These are phyloP conservation scores for Phycodurus eques DNA, from an alignment of 2,113 vertebrate genomes.

Conservation along the genomic window DNA sequence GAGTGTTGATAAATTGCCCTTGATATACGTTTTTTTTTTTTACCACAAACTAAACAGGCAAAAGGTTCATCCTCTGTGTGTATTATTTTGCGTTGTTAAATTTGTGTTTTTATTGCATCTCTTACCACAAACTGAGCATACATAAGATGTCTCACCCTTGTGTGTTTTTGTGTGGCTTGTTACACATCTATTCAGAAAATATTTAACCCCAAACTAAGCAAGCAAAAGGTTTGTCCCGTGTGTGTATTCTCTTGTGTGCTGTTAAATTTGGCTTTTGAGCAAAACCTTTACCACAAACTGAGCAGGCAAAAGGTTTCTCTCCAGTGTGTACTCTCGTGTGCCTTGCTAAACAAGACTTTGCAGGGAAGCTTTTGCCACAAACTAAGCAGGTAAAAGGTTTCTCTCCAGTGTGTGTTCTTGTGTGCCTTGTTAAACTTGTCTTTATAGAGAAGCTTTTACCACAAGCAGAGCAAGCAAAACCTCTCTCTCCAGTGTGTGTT, in stretches of 20 bases:
- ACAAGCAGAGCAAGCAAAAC: not conserved
- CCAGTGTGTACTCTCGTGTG: not conserved
- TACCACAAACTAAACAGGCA: no score
- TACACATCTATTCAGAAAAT: not conserved
- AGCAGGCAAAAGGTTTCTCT: not conserved
- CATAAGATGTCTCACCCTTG: not conserved
- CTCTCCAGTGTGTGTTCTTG: not conserved
- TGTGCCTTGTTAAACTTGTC: not conserved
- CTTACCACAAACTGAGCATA: no score
- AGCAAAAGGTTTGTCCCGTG: not conserved
- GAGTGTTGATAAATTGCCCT: no score
- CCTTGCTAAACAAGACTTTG: not conserved
- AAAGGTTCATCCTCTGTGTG: no score
- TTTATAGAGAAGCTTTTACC: not conserved
- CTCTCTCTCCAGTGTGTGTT: not conserved
- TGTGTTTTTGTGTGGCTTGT: not conserved
- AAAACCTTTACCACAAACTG: not conserved
- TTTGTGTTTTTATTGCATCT: no score
- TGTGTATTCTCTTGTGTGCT: not conserved
- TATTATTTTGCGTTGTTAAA: no score
- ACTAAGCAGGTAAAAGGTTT: not conserved
- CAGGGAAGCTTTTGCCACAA: not conserved
- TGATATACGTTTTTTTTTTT: no score
- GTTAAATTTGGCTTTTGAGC: slow-evolving; percentile 1
- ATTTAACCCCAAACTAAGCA: not conserved